phyloP scores from a whole-genome alignment of 2,113 vertebrate genomes.

The Gymnogyps californianus region DNA sequence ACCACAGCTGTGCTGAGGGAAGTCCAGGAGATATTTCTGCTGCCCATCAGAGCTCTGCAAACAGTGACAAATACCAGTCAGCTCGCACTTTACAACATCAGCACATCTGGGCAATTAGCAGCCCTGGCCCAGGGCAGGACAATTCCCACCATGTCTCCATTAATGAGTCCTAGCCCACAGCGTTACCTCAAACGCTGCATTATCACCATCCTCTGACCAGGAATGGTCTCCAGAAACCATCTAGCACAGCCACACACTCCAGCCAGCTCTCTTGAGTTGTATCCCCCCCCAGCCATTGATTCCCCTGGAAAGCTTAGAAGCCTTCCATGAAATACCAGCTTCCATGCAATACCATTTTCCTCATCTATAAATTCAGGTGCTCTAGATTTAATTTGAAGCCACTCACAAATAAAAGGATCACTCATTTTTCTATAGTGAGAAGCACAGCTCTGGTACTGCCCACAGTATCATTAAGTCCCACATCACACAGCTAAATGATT shows the following conservation, averaged over 20 bases:
- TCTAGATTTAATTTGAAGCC: background rate
- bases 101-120: background rate
- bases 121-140: background rate
- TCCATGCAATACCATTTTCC: background rate
- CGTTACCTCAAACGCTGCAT: background rate
- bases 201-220: background rate
- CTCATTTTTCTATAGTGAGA: background rate
- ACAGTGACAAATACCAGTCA: background rate
- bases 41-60: background rate
- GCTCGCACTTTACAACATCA: fast-evolving
- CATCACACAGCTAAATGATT: background rate
- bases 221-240: background rate
- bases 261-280: background rate
- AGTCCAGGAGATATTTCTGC: background rate
- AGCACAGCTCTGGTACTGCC: background rate
- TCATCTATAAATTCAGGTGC: background rate
- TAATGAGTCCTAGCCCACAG: background rate
- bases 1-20: background rate
- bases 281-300: background rate
- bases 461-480: background rate
- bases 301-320: background rate
- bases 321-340: background rate
- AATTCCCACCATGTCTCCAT: background rate
- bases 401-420: background rate
- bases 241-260: background rate